Evolutionary conservation across 2,113 vertebrate genomes (phyloP), one percentile per base, ranked within the genome.

Genomic region (Pollachius pollachius): DNA sequence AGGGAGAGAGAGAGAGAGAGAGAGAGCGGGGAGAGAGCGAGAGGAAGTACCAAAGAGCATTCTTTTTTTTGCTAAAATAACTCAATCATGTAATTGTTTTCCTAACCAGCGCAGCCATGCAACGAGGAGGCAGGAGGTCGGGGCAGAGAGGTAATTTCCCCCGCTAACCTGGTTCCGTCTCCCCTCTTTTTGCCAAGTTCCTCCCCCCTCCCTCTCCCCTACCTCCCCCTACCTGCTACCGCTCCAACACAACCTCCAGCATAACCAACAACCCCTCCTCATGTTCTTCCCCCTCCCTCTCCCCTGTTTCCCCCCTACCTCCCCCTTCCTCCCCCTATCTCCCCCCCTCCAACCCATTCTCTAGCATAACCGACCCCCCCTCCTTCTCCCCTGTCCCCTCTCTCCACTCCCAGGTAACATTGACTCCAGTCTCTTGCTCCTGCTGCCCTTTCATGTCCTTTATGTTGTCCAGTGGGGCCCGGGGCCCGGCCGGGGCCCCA

Each of bases 291-390:
- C 23, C 15, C 2, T 57, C 52, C 78, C 69, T 68, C 73, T 66
- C 74, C 25, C 70, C 72, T n/a, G 61, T 86, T 87, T 89, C 62
- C 78, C 85, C 87, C 69, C 83, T 41, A 15, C 11, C 72, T 78
- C 81, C 83, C 73, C 19, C 65, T 70, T 73, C 60, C 65, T 59
- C 77, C 75, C 34, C 27, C 18, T 69, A 13, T 30, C 56, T 61
- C 71, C 30, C 67, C 58, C 66, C 70, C 18, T 6, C 11, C 68
- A 15, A 2, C 67, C 73, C 79, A 77, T 87, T 87, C 86, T 69
- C 93, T 95, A 95, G 94, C 96, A 86, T 87, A 91, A 89, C 85
- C 86, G 92, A 90, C n/a, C n/a, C n/a, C n/a, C n/a, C n/a, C n/a
- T n/a, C n/a, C n/a, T n/a, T n/a, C n/a, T n/a, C 88, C 83, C 85